Base-by-base conservation (phyloP, 2,797 vertebrate species). In the Peromyscus nudipes region DNA sequence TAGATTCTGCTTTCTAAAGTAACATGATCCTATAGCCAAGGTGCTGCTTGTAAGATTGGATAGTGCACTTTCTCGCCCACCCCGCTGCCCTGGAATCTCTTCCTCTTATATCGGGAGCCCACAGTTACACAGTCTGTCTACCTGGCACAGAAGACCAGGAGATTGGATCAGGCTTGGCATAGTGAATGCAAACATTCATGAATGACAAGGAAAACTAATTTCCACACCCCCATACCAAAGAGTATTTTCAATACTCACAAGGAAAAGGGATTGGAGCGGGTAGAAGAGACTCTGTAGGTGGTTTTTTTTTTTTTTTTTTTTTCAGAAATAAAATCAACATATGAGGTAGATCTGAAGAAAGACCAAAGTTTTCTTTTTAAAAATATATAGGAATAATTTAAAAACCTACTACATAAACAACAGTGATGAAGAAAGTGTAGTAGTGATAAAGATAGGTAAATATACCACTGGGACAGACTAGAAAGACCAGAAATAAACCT, bases 201-300 rank as follows among this genome's bases (percentile, higher is more conserved):
- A 97, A 91, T 37, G 82, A 98, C 81, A 94, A 94, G 52, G 76
- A 97, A 43, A 0, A 97, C 77, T 91, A 73, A 97, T 98, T 97
- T 97, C 69, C 73, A 76, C 80, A 97, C 95, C 37, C 67, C 77
- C 29, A 96, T 96, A 84, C 89, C 52, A 96, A 98, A 98, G 64
- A 19, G 37, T 97, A 83, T 49, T 96, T 97, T 0, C 29, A 0
- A 94, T 97, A 96, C 75, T 95, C 49, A 92, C 96, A 0, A 98
- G 96, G 88, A 97, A 92, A 97, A 89, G 37, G 52, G 6, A 27
- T 69, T 62, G 14, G 83, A 21, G 64, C 52, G 17, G 17, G 25
- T 19, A 14, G 75, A 71, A 87, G 64, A 96, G 77, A 77, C 93
- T 96, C 73, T 83, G 12, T 89, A 93, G 92, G 60, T 83, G 62